Conservation (phyloP, 1,140 invertebrate species). For the Drosophila elegans region DNA sequence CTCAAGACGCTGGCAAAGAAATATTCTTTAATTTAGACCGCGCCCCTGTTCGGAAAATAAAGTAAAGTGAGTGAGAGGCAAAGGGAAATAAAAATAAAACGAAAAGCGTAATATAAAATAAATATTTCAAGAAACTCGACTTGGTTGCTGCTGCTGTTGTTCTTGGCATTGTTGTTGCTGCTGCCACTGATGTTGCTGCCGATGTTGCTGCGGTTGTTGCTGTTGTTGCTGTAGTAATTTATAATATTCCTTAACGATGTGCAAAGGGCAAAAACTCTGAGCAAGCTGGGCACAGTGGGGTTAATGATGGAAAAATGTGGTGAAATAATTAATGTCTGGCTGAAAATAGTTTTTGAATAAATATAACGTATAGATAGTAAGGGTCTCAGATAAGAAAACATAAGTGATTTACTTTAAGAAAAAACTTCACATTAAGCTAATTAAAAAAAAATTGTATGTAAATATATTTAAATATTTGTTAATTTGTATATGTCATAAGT, state of each 20-base stretch:
- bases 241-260: slow-evolving; percentile 85
- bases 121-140: slow-evolving; percentile 75
- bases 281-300: slow-evolving; percentile 62
- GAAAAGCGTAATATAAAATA: slow-evolving; percentile 78
- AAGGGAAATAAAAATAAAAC: slow-evolving; percentile 57
- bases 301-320: neutral
- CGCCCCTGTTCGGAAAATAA: slow-evolving; percentile 48
- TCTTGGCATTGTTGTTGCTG: slow-evolving; percentile 20
- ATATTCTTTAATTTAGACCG: slow-evolving; percentile 84
- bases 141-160: slow-evolving; percentile 44
- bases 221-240: slow-evolving; percentile 80
- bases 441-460: too few species aligned
- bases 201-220: slow-evolving; percentile 40
- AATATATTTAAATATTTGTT: too few species aligned
- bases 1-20: slow-evolving; percentile 54
- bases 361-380: too few species aligned
- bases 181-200: slow-evolving; percentile 31
- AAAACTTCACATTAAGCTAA: too few species aligned
- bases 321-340: neutral
- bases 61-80: slow-evolving; percentile 20
- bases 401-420: too few species aligned
- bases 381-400: too few species aligned
- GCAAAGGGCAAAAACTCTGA: slow-evolving; percentile 79
- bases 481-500: too few species aligned
- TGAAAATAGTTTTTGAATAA: neutral